A percentile compares a stretch with the other conserved stretches of the same genome.
Conservation (phyloP, 2,888 invertebrate genomes). For the Chironomus tentans region DNA sequence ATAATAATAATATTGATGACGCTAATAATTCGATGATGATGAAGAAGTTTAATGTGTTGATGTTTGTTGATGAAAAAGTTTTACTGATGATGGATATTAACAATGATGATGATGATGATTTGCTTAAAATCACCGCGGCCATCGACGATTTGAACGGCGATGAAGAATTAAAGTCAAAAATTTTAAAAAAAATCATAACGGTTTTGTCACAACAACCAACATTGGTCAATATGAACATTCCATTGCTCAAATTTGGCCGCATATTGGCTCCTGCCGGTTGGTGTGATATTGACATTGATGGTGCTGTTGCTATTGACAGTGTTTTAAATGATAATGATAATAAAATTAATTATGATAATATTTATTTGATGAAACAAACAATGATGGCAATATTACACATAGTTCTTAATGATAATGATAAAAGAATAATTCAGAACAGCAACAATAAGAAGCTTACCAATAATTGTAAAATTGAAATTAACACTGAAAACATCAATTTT, state of each 20-base stretch:
- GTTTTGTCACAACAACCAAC: neutral
- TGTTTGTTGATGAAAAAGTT: slow-evolving; percentile 20
- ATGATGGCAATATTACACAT: slow-evolving; percentile 27
- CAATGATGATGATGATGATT: neutral
- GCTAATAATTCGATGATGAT: slow-evolving; percentile 9
- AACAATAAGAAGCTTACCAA: slow-evolving; percentile 27
- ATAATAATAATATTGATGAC: neutral
- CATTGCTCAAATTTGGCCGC: slow-evolving; percentile 25
- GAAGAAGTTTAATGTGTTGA: slow-evolving; percentile 17
- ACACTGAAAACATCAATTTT: slow-evolving; percentile 27
- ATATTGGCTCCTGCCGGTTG: slow-evolving; percentile 1
- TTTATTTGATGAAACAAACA: slow-evolving; percentile 18
- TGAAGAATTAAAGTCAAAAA: neutral
- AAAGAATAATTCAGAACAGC: slow-evolving; percentile 24
- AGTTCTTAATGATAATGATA: slow-evolving; percentile 2
- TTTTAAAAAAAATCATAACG: neutral
- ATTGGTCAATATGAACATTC: slow-evolving; percentile 9
- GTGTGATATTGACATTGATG: neutral
- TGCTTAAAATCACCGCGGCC: neutral
- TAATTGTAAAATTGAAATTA: slow-evolving; percentile 27
- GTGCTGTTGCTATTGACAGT: slow-evolving; percentile 14
- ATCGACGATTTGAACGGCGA: neutral
- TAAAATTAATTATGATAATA: slow-evolving; percentile 10
- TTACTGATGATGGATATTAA: slow-evolving; percentile 14
- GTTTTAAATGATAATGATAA: slow-evolving; percentile 18